These are phyloP conservation scores for Drosophila nigricruria DNA, from an alignment of 2,888 invertebrate species.

Conservation along the genomic window DNA sequence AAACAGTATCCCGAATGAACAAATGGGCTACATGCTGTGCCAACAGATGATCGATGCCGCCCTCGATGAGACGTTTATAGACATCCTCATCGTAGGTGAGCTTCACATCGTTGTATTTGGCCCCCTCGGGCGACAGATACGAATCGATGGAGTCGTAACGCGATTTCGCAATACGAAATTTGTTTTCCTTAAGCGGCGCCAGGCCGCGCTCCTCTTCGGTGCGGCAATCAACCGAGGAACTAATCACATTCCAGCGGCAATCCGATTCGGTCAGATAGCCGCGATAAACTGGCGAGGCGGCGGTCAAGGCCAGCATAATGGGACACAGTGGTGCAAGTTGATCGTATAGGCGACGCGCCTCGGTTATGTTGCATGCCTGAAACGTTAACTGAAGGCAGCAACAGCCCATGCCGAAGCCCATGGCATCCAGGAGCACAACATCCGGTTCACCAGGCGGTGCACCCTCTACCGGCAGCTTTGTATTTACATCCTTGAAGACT, in stretches of 20 bases:
- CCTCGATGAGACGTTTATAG: slow-evolving; percentile 92
- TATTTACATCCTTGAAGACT: slow-evolving; percentile 96
- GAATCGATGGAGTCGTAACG: slow-evolving; percentile 99
- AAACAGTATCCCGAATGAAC: slow-evolving; percentile 98
- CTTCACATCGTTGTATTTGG: slow-evolving; percentile 97
- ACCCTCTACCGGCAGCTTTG: slow-evolving; percentile 93
- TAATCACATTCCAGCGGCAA: slow-evolving; percentile 99
- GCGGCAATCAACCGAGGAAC: slow-evolving; percentile 97
- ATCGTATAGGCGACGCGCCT: slow-evolving; percentile 98
- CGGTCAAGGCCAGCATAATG: slow-evolving; percentile 98
- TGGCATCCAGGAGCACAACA: slow-evolving; percentile 99
- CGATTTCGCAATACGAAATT: slow-evolving; percentile 95
- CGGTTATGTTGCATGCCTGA: slow-evolving; percentile 96
- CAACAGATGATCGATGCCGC: slow-evolving; percentile 96
- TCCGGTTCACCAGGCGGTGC: slow-evolving; percentile 92
- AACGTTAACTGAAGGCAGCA: slow-evolving; percentile 98
- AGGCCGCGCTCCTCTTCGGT: slow-evolving; percentile 96
- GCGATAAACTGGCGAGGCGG: slow-evolving; percentile 97
- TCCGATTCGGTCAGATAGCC: slow-evolving; percentile 98
- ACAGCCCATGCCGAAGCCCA: slow-evolving; percentile 99
- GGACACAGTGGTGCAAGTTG: slow-evolving; percentile 98
- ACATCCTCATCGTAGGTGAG: slow-evolving; percentile 93
- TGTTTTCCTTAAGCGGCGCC: slow-evolving; percentile 89
- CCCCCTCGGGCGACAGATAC: slow-evolving; percentile 95
- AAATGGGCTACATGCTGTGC: slow-evolving; percentile 98